Evolutionary conservation across 2,888 invertebrate species (phyloP).

Genomic region (Amiota mariae): DNA sequence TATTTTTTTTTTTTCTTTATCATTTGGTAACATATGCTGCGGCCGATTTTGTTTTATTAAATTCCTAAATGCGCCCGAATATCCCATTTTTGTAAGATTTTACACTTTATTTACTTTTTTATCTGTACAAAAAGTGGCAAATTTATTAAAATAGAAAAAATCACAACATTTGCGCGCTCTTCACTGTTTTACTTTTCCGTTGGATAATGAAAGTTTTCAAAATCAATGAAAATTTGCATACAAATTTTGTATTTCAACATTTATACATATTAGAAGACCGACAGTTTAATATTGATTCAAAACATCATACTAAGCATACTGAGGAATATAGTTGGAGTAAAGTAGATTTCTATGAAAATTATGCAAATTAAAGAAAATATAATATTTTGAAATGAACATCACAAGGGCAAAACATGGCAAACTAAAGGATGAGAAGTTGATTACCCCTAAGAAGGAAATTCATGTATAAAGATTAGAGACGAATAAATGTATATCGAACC

Average conservation of each 20-base stretch:
- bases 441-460: too few species aligned
- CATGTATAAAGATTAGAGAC: too few species aligned
- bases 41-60: conserved; percentile 20
- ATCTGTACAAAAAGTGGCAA: not conserved
- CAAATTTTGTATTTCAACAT: not conserved
- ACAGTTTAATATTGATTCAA: conserved; percentile 1
- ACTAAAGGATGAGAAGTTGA: too few species aligned
- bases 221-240: conserved; percentile 18
- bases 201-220: conserved; percentile 17
- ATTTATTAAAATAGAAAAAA: conserved; percentile 1
- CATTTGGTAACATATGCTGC: conserved; percentile 18
- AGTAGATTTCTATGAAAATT: too few species aligned
- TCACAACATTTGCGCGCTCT: not conserved
- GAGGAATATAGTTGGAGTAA: too few species aligned
- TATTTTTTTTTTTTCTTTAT: not conserved
- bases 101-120: not conserved
- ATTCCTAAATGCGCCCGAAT: not conserved
- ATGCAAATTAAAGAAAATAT: too few species aligned
- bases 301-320: too few species aligned
- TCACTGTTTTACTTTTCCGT: not conserved
- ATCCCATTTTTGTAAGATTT: not conserved
- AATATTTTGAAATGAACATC: too few species aligned
- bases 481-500: too few species aligned
- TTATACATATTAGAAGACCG: not conserved
- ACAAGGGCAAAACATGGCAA: too few species aligned